Evolutionary conservation across 2,797 vertebrate genomes (phyloP), one percentile per base, ranked within the genome.

Genomic region (Xenopus petersii): DNA sequence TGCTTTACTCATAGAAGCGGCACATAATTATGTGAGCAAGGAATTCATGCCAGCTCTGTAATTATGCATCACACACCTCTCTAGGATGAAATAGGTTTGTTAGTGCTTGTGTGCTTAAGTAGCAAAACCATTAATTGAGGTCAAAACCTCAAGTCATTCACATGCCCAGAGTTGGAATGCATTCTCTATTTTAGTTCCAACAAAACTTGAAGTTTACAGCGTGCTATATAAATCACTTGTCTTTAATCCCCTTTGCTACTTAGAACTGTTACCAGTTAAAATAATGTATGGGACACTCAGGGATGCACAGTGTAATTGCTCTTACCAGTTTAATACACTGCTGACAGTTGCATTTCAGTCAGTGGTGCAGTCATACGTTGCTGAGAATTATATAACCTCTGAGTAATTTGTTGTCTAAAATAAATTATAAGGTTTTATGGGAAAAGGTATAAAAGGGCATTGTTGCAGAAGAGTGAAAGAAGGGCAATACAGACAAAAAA

Each of bases 71-170:
- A 21, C 7, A 49, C 21, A 47, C 1, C 26, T 11, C 47, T 21
- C 21, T 73, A 26, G 46, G 7, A 54, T 46, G 12, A 21, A 13
- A 46, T 26, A 13, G 24, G 33, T 30, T 58, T 47, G 21, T 64
- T 70, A 58, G 13, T 64, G 33, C 16, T 13, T 36, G 2, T 64
- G 16, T 64, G 67, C 59, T 55, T 46, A 24, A 12, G 4, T 46
- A 30, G 67, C 67, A 64, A 21, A 75, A 69, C 33, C 74, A 49
- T 36, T 48, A 64, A 59, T 70, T 70, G 60, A 48, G 51, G 56
- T 47, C 62, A 64, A 15, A 64, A 64, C 36, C 62, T 47, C 10
- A 36, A 42, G 62, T 64, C 36, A 47, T 15, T 47, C 13, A 33
- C 33, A 24, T 36, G 26, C 33, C 33, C 13, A 33, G 26, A 63